These are phyloP conservation scores for Agrotis clavis DNA, from an alignment of 2,888 invertebrate species.

Conservation along the genomic window DNA sequence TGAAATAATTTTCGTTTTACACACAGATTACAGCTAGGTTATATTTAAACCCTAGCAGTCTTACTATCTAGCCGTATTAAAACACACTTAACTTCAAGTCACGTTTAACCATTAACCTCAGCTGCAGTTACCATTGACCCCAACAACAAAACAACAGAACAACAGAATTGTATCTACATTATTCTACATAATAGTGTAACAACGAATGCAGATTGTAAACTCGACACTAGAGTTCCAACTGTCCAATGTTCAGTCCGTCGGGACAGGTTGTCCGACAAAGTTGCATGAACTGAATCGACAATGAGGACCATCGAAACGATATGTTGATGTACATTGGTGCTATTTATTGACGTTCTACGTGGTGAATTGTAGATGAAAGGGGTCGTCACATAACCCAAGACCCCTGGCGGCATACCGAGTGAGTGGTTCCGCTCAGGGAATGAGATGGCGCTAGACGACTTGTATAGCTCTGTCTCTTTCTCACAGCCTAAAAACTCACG, in stretches of 20 bases:
- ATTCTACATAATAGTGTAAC: conserved; percentile 22
- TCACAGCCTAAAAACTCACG: no score
- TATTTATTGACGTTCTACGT: neutral
- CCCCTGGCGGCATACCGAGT: no score
- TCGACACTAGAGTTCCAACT: conserved; percentile 5
- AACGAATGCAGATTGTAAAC: conserved; percentile 48
- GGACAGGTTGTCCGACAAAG: conserved; percentile 25
- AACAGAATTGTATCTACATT: conserved; percentile 9
- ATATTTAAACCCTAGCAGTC: no score
- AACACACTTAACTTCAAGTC: conserved; percentile 5
- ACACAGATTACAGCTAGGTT: no score
- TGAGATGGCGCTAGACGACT: no score
- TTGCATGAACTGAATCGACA: conserved; percentile 27
- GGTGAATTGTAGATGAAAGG: no score
- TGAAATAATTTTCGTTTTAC: no score
- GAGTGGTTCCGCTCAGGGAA: no score
- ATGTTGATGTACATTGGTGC: neutral
- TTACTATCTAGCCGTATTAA: neutral
- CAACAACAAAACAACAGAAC: conserved; percentile 8
- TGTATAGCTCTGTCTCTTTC: no score
- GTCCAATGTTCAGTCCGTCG: neutral
- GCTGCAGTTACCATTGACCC: neutral
- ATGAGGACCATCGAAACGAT: conserved; percentile 23
- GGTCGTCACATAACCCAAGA: no score
- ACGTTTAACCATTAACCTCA: neutral